Conservation (phyloP, 2,888 invertebrate species). For the Cartodere bifasciata region DNA sequence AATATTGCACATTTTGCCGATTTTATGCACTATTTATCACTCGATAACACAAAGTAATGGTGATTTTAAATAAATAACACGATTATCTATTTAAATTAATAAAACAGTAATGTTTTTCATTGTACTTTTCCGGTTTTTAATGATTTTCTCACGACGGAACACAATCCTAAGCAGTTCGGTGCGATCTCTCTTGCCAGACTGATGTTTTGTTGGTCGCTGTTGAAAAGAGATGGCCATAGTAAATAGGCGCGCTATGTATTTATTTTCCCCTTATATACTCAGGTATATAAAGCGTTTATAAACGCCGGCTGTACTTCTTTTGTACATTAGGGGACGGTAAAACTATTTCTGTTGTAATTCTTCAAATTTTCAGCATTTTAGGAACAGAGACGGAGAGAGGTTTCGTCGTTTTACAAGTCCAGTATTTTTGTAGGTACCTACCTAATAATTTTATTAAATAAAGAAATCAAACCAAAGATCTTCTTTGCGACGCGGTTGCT, state of each 20-base stretch:
- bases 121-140: conserved; percentile 16
- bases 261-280: conserved; percentile 32
- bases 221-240: conserved; percentile 26
- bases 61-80: conserved; percentile 1
- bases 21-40: conserved; percentile 13
- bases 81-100: neutral
- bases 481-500: no score
- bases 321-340: conserved; percentile 11
- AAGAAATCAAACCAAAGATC: no score
- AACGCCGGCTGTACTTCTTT: conserved; percentile 14
- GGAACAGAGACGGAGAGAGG: no score
- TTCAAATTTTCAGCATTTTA: no score
- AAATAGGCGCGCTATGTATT: conserved; percentile 31
- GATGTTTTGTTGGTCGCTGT: conserved; percentile 38
- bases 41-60: no score
- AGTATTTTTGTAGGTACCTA: no score
- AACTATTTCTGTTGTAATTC: no score
- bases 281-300: conserved; percentile 28
- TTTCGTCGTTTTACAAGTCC: no score
- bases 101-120: conserved; percentile 14
- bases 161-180: conserved; percentile 25
- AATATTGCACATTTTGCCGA: conserved; percentile 24
- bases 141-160: conserved; percentile 19
- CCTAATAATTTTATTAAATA: no score
- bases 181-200: conserved; percentile 34